phyloP scores from a whole-genome alignment of 2,797 vertebrate species.

The Buceros bicornis region DNA sequence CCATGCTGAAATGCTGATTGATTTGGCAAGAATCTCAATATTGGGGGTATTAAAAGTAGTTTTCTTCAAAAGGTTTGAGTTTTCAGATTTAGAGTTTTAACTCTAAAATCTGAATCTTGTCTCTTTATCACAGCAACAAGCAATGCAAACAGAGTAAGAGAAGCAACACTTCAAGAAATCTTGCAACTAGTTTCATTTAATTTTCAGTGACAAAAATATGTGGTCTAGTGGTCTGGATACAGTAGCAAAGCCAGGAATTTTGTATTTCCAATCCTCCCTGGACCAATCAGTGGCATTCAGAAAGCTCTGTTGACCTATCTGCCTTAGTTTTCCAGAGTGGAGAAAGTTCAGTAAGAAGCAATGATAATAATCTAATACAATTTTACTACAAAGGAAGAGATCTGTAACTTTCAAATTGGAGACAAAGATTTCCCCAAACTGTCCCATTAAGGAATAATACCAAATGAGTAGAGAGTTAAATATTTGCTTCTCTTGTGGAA shows the following conservation, averaged over 20 bases:
- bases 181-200: not conserved
- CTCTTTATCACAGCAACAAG: not conserved
- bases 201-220: not conserved
- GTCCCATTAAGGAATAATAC: not conserved
- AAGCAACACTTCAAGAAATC: not conserved
- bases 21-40: constrained; percentile 21
- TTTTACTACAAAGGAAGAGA: not conserved
- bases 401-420: not conserved
- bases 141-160: not conserved
- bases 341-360: not conserved
- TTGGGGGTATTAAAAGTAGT: not conserved
- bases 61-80: not conserved
- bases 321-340: not conserved
- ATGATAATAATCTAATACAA: not conserved
- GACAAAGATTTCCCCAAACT: not conserved
- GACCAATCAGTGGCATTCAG: not conserved
- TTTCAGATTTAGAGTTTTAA: constrained; percentile 1
- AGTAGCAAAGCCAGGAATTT: not conserved
- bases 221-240: not conserved
- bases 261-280: not conserved
- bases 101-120: not conserved
- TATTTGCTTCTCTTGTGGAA: not conserved
- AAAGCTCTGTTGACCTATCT: not conserved
- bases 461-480: not conserved
- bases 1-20: constrained; percentile 13